Base-by-base conservation (phyloP, 2,888 invertebrate species). In the Cybosia mesomella region DNA sequence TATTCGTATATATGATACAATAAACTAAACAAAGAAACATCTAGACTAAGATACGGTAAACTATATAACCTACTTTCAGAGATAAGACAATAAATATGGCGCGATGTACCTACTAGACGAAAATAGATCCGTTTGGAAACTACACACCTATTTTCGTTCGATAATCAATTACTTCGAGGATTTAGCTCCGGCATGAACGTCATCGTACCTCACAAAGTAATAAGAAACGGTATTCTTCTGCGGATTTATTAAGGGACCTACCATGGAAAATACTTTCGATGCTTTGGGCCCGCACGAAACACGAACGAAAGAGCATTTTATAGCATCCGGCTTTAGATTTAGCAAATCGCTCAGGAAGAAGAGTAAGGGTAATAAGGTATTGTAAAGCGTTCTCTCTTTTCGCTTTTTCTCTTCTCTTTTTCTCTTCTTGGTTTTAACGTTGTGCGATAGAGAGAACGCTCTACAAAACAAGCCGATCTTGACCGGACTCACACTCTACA, bases 131-230 rank as follows among this genome's bases (percentile, higher is more conserved):
- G 54, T 8, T 43, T 49, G 58, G 22, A 64, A 68, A 70, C 71
- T 36, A n/a, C 54, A 58, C 24, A 55, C 34, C 54, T 69, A 73
- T 58, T 57, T 55, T 57, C 58, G 59, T 55, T 55, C 58, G 70
- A 65, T 68, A 71, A 70, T 62, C 75, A 70, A 77, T 77, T 74
- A 74, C 68, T 74, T 60, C 58, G 32, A 66, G 67, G 72, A 72
- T 76, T 76, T 58, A 69, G 58, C 36, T 28, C 53, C 7, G 34
- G 54, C 67, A 63, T 58, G 24, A 61, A 64, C 43, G 54, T 57
- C 68, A 57, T 59, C 22, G 34, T 67, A 24, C 39, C 59, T 64
- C 34, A 43, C 66, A 67, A 59, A 58, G 64, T 67, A 67, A 64
- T 66, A 67, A 64, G 43, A 57, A 69, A 73, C 63, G 59, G 49